phyloP scores from a whole-genome alignment of 1,140 invertebrate genomes.

The Drosophila arawakana region DNA sequence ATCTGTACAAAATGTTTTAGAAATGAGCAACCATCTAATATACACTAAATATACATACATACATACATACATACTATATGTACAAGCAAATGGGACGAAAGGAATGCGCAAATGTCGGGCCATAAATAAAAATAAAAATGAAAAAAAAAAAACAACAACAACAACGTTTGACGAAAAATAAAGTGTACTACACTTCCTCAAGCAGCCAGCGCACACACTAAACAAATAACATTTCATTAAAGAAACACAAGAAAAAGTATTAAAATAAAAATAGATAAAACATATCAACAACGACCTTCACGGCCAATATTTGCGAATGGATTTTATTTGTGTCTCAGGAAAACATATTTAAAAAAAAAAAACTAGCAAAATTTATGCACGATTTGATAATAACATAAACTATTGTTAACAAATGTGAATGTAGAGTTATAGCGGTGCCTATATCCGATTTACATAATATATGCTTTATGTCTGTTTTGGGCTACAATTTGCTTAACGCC shows the following conservation, averaged over 20 bases:
- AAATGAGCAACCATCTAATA: slow-evolving; percentile 28
- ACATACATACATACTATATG: slow-evolving; percentile 3
- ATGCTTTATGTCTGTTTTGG: slow-evolving; percentile 9
- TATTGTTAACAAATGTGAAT: slow-evolving; percentile 16
- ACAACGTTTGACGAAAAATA: slow-evolving; percentile 35
- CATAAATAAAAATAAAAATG: slow-evolving; percentile 67
- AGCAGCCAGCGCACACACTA: slow-evolving; percentile 17
- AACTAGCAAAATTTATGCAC: slow-evolving; percentile 2
- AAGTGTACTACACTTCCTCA: slow-evolving; percentile 45
- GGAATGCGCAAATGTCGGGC: slow-evolving; percentile 76
- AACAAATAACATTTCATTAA: slow-evolving; percentile 26
- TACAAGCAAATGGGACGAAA: slow-evolving; percentile 42
- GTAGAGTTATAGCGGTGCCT: not conserved
- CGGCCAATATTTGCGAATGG: slow-evolving; percentile 50
- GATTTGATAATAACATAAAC: slow-evolving; percentile 8
- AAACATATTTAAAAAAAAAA: not conserved
- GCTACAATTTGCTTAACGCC: slow-evolving; percentile 4
- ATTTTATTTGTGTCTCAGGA: slow-evolving; percentile 14
- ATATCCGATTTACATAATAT: slow-evolving; percentile 11
- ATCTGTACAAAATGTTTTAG: slow-evolving; percentile 54
- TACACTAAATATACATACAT: not conserved
- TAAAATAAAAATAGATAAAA: slow-evolving; percentile 40
- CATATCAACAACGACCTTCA: slow-evolving; percentile 60
- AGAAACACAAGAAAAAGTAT: slow-evolving; percentile 12
- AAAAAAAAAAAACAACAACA: too few relatives aligned